These are phyloP conservation scores for Falco peregrinus DNA, from an alignment of 2,797 vertebrate genomes.

Conservation along the genomic window DNA sequence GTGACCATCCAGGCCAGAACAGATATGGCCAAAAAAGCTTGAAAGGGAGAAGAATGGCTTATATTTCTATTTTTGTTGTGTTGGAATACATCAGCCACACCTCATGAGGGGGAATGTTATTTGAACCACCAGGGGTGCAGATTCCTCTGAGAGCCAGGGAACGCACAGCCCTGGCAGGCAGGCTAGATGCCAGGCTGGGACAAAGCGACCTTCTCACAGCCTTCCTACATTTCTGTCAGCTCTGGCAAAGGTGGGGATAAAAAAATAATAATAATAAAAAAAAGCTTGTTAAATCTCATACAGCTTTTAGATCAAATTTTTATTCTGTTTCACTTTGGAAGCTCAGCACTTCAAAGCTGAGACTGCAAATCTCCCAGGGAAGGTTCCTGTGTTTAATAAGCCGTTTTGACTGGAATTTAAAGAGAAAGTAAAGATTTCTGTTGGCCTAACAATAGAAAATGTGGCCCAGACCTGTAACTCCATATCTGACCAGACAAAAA, in stretches of 20 bases:
- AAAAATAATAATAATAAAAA: too few species aligned
- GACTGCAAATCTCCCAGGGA: slow-evolving; percentile 10
- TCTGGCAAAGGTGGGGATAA: neutral
- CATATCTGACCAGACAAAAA: slow-evolving; percentile 17
- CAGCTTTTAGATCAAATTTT: slow-evolving; percentile 8
- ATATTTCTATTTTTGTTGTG: neutral
- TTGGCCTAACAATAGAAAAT: slow-evolving; percentile 5
- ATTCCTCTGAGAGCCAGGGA: neutral
- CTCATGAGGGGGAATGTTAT: neutral
- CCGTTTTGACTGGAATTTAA: slow-evolving; percentile 40
- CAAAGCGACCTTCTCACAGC: neutral
- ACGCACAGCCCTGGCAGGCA: neutral
- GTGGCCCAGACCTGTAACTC: neutral
- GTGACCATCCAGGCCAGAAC: neutral
- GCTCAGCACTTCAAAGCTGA: neutral
- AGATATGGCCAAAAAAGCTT: neutral
- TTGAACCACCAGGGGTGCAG: neutral
- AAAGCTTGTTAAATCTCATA: neutral
- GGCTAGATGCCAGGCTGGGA: neutral
- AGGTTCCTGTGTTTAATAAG: slow-evolving; percentile 27
- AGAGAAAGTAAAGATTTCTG: slow-evolving; percentile 45
- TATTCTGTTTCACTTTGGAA: neutral
- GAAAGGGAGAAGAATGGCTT: neutral
- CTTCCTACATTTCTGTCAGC: neutral
- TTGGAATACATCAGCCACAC: neutral